Evolutionary conservation across 2,888 invertebrate genomes (phyloP), one percentile per base, ranked within the genome.

Genomic region (Lasioglossum morio): DNA sequence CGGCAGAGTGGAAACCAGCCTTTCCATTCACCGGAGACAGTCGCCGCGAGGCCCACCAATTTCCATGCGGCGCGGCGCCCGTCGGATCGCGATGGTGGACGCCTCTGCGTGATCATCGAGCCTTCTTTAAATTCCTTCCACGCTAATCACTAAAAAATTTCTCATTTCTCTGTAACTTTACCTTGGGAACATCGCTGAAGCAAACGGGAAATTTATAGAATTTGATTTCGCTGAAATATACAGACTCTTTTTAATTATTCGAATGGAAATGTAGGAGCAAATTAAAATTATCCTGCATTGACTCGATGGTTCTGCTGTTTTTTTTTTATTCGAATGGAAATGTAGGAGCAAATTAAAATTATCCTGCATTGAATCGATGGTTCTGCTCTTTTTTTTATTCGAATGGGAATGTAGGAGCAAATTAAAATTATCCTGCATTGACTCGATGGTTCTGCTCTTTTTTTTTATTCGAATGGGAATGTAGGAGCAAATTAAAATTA

Each of bases 1-100:
- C 57, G 34, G 60, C 23, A 57, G 70, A 84, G 76, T 75, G 60
- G 75, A 82, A 82, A 79, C 78, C 34, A 46, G 53, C 66, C 66
- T 80, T 77, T 74, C 86, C 79, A 80, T 73, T 85, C 85, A 37
- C 57, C 40, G 84, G 30, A 57, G 48, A 63, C 48, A 48, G 4
- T 46, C 57, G 57, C 16, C 23, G 48, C 57, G 43, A 12, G 23
- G 23, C 66, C n/a, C 69, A n/a, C 70, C 30, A 75, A 85, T 74
- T 78, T 80, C 34, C 78, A 27, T 69, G 16, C 27, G 37, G 19
- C 72, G 14, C 27, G 37, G 34, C 72, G 57, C 40, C 73, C 83
- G 85, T 69, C 79, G 82, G 82, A 34, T 19, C 34, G 27, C 73
- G 34, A 75, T 34, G 69, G 43, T 34, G 48, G 72, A 34, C 48